Evolutionary conservation across 2,888 invertebrate genomes (phyloP), one percentile per base, ranked within the genome.

Genomic region (Ophioninae sp.): DNA sequence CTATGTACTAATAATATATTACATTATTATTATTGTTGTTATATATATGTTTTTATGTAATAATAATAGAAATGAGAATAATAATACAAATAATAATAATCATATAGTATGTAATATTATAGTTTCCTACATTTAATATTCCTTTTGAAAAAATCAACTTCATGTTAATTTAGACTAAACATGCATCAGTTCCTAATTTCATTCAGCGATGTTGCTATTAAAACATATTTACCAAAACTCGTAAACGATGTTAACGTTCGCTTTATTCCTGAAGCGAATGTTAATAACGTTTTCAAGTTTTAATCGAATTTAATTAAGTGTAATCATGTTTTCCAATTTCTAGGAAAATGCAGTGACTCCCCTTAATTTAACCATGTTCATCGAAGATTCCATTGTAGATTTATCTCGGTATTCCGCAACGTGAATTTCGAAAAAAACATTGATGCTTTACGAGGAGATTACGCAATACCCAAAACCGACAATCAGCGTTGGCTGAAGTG

Each of bases 401-500:
- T 17, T 6, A 17, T 17, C 50, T 5, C 50, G 17, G 50, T 6
- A 0, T 17, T 50, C 13, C 17, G 30, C 30, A 1, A 30, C 30
- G 17, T 50, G 50, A 17, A 2, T 5, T 10, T 50, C 2, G 50
- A 17, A 13, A 50, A 50, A 50, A 50, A 6, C 5, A 13, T 50
- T 50, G 17, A 3, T 6, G 6, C 39, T 73, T 23, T n/a, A 37
- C 64, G 50, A 8, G 20, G 41, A 80, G 39, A 20, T 44, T 73
- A 70, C 57, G 64, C 62, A 69, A 56, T 68, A 73, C 73, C 77
- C 73, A 39, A 70, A 76, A 23, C 68, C 64, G 23, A 64, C 64
- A 77, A 83, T 80, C 77, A 80, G 74, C 77, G 77, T 72, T 76
- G 56, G 67, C 69, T 57, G 77, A 80, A 80, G 77, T 83, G 83